phyloP scores from a whole-genome alignment of 1,140 invertebrate genomes.

The Goniozus legneri region DNA sequence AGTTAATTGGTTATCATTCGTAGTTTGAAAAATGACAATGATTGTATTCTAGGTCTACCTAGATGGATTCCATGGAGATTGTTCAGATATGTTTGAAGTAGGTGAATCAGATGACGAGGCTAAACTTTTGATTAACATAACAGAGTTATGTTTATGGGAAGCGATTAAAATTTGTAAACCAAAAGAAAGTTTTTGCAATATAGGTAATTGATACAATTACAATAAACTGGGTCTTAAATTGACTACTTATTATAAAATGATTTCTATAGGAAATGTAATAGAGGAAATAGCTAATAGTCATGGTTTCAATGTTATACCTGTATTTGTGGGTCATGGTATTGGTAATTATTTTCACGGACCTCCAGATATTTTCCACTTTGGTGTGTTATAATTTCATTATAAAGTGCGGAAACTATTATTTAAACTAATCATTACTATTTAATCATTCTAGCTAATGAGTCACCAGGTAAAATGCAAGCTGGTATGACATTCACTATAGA shows the following conservation, averaged over 20 bases:
- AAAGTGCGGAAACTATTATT: not conserved
- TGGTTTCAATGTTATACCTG: constrained; percentile 69
- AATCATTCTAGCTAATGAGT: constrained; percentile 62
- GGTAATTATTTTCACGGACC: constrained; percentile 88
- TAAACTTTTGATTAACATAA: constrained; percentile 64
- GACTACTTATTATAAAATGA: not conserved
- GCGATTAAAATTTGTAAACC: constrained; percentile 78
- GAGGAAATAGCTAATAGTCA: constrained; percentile 61
- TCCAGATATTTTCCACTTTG: constrained; percentile 81
- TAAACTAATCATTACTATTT: not conserved
- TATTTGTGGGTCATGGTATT: constrained; percentile 90
- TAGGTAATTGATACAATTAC: constrained; percentile 58
- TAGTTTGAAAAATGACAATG: not conserved
- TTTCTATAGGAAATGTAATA: constrained; percentile 55
- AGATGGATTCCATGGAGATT: constrained; percentile 90
- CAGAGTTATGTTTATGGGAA: constrained; percentile 68
- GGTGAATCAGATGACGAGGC: constrained; percentile 77
- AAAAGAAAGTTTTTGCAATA: constrained; percentile 67
- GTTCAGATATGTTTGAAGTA: constrained; percentile 81
- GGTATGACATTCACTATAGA: constrained; percentile 96
- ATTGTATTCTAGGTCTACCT: constrained; percentile 65
- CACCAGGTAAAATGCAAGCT: constrained; percentile 70
- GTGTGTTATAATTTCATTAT: constrained; percentile 47
- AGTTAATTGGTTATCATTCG: constrained; percentile 25
- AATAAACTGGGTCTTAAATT: too few relatives aligned